Evolutionary conservation across 2,113 vertebrate species (phyloP).

Genomic region (Thermophis baileyi): DNA sequence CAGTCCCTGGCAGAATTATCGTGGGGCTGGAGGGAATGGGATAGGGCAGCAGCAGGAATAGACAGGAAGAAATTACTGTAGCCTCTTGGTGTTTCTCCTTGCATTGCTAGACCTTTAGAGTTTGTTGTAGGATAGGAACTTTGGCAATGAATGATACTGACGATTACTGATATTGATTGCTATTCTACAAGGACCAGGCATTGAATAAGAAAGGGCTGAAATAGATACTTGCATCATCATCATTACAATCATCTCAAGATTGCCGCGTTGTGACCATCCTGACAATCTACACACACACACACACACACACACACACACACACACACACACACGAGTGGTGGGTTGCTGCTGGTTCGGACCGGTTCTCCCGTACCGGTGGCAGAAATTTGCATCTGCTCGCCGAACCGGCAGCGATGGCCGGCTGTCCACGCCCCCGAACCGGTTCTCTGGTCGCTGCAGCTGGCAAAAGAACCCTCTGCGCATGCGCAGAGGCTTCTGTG

Average conservation of each 20-base stretch:
- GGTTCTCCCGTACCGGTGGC: no score
- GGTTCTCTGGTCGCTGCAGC: no score
- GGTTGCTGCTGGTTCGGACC: no score
- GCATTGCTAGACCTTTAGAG: not conserved
- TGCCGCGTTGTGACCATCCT: not conserved
- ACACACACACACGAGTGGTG: no score
- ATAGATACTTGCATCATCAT: not conserved
- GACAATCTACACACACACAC: not conserved
- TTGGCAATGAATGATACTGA: not conserved
- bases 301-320: not conserved
- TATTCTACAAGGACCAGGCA: not conserved
- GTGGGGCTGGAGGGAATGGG: no score
- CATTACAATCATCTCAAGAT: not conserved
- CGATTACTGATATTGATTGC: no score
- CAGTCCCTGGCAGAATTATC: not conserved
- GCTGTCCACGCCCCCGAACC: no score
- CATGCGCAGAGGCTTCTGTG: no score
- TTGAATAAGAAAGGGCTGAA: not conserved
- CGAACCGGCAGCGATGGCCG: no score
- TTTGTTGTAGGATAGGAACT: not conserved
- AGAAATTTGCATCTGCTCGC: no score
- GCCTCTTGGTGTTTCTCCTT: not conserved
- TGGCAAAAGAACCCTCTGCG: no score
- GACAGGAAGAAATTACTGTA: not conserved
- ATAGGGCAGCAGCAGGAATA: not conserved